Evolutionary conservation across 2,797 vertebrate species (phyloP).

Genomic region (Epinephelus malabaricus): DNA sequence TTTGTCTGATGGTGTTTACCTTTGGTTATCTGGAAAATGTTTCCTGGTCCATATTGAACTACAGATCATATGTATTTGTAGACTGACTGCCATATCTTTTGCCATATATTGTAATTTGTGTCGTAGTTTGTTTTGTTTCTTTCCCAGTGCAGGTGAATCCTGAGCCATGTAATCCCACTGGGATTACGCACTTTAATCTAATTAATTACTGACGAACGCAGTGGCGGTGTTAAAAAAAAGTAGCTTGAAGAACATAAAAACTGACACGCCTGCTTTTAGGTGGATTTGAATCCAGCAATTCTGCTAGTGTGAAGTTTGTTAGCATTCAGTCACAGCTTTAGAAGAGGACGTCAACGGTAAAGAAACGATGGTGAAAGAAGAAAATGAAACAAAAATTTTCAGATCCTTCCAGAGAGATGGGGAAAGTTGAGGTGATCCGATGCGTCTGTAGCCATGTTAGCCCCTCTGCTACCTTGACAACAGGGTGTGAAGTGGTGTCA

Average conservation of each 20-base stretch:
- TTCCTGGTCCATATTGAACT: background rate
- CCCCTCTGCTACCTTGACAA: constrained; percentile 2
- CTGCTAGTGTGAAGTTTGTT: background rate
- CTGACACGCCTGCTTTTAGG: background rate
- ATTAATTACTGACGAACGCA: background rate
- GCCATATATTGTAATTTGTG: constrained; percentile 18
- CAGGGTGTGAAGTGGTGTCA: background rate
- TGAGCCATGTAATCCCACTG: background rate
- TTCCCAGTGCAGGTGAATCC: background rate
- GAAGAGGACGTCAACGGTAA: background rate
- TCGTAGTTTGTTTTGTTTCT: background rate
- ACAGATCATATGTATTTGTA: background rate
- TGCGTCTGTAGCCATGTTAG: constrained; percentile 1
- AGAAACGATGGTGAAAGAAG: background rate
- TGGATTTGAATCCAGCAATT: background rate
- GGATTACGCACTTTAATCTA: background rate
- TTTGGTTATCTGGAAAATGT: background rate
- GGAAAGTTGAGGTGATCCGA: background rate
- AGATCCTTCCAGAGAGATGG: constrained; percentile 50
- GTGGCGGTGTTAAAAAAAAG: background rate
- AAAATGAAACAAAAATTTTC: background rate
- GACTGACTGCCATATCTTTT: background rate
- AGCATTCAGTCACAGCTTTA: background rate
- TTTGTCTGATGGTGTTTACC: background rate
- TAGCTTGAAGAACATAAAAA: background rate